Evolutionary conservation across 2,888 invertebrate genomes (phyloP), one percentile per base, ranked within the genome.

Genomic region (Neoascia interrupta): DNA sequence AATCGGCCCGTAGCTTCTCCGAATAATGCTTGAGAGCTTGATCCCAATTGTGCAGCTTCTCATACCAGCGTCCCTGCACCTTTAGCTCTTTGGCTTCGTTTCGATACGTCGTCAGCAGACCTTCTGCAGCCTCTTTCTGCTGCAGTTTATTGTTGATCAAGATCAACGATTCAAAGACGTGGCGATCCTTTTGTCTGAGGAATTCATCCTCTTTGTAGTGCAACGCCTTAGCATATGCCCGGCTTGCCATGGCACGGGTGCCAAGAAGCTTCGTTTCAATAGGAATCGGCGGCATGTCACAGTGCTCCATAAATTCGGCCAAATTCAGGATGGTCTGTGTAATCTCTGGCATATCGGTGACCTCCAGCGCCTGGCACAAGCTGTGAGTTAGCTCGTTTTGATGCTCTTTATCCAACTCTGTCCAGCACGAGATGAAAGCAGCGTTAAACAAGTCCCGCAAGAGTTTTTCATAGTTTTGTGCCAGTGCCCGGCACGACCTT

Each of bases 231-330:
- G 92, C 92, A 82, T 92, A 93, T 87, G 92, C 92, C 81, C 98
- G 92, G 86, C 98, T 98, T 72, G 96, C 94, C 94, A 99, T 97
- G 0, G 99, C 99, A 53, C 96, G 91, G 82, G 97, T 95, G 0
- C 98, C 98, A 0, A 99, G 89, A 51, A 97, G 89, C 70, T 95
- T 94, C 0, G 95, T 93, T 72, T 97, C 94, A 72, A 99, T 91
- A 0, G 98, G 98, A 76, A 99, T 89, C 0, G 98, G 95, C 18
- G 98, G 98, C 85, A 96, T 95, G 85, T 99, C 99, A 85, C 98
- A 99, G 86, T 99, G 99, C 85, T 99, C 99, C 97, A 99, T 98
- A 85, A 99, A 99, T 88, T 99, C 99, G 0, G 98, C 98, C 79
- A 99, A 90, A 90, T 99, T 99, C 10, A 99, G 91, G 75, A 99